Conservation (phyloP, 2,888 invertebrate species). For the Harpalus rufipes region DNA sequence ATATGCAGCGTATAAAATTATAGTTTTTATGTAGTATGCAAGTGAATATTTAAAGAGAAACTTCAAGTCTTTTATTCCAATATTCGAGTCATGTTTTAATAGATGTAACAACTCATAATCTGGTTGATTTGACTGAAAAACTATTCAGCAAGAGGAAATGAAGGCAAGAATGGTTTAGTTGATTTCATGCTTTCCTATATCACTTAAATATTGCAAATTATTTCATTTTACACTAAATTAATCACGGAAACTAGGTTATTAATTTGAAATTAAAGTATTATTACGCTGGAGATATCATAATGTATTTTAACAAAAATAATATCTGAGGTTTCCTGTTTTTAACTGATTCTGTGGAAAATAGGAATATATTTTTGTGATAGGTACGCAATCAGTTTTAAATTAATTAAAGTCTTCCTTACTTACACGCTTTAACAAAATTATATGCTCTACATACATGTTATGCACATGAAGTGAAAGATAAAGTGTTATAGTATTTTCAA, state of each 20-base stretch:
- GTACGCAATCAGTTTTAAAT: too few species aligned
- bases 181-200: slow-evolving; percentile 54
- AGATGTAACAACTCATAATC: slow-evolving; percentile 29
- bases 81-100: slow-evolving; percentile 23
- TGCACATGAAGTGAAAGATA: slow-evolving; percentile 4
- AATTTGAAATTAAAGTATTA: slow-evolving; percentile 17
- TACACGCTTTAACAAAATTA: slow-evolving; percentile 33
- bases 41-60: slow-evolving; percentile 24
- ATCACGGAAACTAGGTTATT: slow-evolving; percentile 50
- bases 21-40: slow-evolving; percentile 1
- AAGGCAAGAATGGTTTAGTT: slow-evolving; percentile 8
- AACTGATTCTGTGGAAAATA: neutral
- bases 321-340: slow-evolving; percentile 9
- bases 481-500: neutral
- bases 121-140: slow-evolving; percentile 26
- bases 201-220: slow-evolving; percentile 49
- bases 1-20: neutral
- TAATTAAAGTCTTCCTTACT: slow-evolving; percentile 53
- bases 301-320: neutral
- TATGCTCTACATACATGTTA: slow-evolving; percentile 55
- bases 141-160: slow-evolving; percentile 26
- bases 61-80: neutral
- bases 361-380: too few species aligned
- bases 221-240: slow-evolving; percentile 45
- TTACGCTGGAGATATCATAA: too few species aligned